Percentiles rank a stretch among this genome's conserved stretches.
phyloP scores from a whole-genome alignment of 2,797 vertebrate species.

The Malurus leucopterus region DNA sequence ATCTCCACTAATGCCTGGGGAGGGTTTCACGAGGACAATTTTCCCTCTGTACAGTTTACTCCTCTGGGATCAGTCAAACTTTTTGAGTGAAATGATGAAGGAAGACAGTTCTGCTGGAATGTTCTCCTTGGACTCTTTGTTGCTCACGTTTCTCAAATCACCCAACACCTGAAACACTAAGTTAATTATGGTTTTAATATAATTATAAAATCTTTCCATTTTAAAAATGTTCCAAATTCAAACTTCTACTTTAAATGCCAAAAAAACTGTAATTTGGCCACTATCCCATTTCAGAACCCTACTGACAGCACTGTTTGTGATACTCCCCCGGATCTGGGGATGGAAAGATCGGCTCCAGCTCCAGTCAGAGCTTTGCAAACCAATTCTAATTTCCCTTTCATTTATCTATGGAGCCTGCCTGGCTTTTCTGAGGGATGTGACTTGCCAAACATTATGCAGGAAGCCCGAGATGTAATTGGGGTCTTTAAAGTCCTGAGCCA shows the following conservation, averaged over 20 bases:
- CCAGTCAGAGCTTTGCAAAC: background rate
- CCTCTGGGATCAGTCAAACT: background rate
- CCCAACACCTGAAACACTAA: background rate
- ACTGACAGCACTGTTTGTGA: background rate
- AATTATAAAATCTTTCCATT: background rate
- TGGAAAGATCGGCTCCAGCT: background rate
- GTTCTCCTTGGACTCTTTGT: background rate
- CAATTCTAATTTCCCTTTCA: background rate
- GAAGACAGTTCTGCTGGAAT: background rate
- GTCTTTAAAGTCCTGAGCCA: background rate
- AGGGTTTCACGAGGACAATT: background rate
- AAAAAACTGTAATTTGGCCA: background rate
- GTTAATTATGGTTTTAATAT: background rate
- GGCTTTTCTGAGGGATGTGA: background rate
- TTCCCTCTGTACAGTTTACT: background rate
- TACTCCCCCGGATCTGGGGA: background rate
- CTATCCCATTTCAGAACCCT: background rate
- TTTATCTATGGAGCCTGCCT: background rate
- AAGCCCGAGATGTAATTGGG: background rate
- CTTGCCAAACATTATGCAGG: background rate
- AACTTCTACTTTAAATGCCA: background rate
- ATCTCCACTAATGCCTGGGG: background rate
- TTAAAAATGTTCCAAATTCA: background rate
- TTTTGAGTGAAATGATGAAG: background rate
- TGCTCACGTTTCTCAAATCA: background rate